phyloP scores from a whole-genome alignment of 2,888 invertebrate species.

The Drosophila suboccidentalis region DNA sequence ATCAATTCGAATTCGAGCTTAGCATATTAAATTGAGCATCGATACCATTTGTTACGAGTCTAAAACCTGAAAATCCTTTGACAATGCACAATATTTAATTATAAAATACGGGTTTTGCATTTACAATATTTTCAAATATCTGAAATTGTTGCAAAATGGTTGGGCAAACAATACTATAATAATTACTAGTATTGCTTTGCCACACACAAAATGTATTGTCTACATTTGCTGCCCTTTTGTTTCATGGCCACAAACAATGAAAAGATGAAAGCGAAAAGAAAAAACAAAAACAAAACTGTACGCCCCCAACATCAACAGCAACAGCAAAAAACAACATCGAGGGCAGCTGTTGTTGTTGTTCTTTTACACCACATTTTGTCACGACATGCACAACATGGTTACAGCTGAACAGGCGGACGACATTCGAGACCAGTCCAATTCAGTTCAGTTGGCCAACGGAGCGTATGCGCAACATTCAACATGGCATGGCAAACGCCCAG shows the following conservation, averaged over 20 bases:
- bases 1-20: conserved; percentile 69
- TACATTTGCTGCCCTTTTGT: conserved; percentile 17
- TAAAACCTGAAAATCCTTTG: not conserved
- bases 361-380: conserved; percentile 49
- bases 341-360: conserved; percentile 51
- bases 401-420: conserved; percentile 16
- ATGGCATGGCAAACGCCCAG: conserved; percentile 19
- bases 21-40: conserved; percentile 63
- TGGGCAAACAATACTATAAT: not conserved
- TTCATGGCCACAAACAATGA: conserved; percentile 22
- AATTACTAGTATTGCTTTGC: conserved; percentile 7
- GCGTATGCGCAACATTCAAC: conserved; percentile 62
- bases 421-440: conserved; percentile 9
- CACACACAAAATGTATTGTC: conserved; percentile 25
- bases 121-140: not conserved
- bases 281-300: conserved; percentile 20
- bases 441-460: conserved; percentile 30
- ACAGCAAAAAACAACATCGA: conserved; percentile 46
- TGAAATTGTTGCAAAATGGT: conserved; percentile 3
- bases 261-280: conserved; percentile 18
- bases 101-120: conserved; percentile 1
- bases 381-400: conserved; percentile 38
- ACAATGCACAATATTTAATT: conserved; percentile 8
- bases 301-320: conserved; percentile 49
- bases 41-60: conserved; percentile 28